These are phyloP conservation scores for Ptychoptera contaminata DNA, from an alignment of 2,888 invertebrate genomes.

Conservation along the genomic window DNA sequence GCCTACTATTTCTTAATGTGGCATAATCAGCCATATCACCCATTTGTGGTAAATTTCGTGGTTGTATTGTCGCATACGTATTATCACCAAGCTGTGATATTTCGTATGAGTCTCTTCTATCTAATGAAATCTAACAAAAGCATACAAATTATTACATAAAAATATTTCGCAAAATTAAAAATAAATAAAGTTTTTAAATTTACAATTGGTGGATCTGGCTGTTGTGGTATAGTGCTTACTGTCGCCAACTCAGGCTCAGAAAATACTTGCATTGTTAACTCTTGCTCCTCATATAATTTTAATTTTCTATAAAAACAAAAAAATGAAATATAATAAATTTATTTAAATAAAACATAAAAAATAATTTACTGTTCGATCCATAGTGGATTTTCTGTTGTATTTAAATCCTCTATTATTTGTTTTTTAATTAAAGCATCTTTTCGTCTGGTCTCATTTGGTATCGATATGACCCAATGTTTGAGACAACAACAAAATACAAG, in stretches of 20 bases:
- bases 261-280: conserved; percentile 85
- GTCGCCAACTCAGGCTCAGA: conserved; percentile 45
- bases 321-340: conserved; percentile 1
- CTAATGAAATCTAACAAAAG: conserved; percentile 19
- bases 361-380: conserved; percentile 87
- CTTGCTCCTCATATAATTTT: conserved; percentile 80
- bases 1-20: conserved; percentile 27
- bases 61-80: conserved; percentile 31
- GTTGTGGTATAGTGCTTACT: background rate
- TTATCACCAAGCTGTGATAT: conserved; percentile 28
- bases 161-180: background rate
- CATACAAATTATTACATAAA: background rate
- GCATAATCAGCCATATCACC: conserved; percentile 31
- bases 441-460: conserved; percentile 64
- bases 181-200: conserved; percentile 1
- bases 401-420: conserved; percentile 68
- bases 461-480: conserved; percentile 70
- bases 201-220: background rate
- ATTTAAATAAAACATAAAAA: too few relatives aligned
- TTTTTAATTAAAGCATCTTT: conserved; percentile 72
- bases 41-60: conserved; percentile 18
- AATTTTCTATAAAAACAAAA: conserved; percentile 42
- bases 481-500: conserved; percentile 77
- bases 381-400: conserved; percentile 80
- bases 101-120: conserved; percentile 25